Base-by-base conservation (phyloP, 1,140 invertebrate genomes). In the Heliothis subflexa region DNA sequence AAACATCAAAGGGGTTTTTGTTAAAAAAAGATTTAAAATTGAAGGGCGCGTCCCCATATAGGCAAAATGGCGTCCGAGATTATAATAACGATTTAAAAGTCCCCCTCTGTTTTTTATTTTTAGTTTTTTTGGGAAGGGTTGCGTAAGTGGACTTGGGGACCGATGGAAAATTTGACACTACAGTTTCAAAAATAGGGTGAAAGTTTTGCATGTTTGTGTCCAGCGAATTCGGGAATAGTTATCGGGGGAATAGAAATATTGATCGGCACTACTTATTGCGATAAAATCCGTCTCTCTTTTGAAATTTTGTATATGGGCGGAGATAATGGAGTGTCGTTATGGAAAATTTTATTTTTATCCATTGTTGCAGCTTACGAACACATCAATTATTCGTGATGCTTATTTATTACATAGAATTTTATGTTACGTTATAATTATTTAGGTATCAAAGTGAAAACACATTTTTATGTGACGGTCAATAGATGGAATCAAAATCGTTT, bases 61-160 rank as follows among this genome's bases (percentile, higher is more conserved):
- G 85, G 85, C 86, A 92, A 91, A 92, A 94, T 92, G 91, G 90
- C 91, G 88, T 87, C 91, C 92, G 88, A 93, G 93, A 93, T 94
- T 94, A 94, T 94, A 94, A 94, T 94, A 94, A 94, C 93, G 91
- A 93, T 94, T 93, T 93, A 91, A 93, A 83, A 88, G 86, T 86
- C 91, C 92, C 91, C 90, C 87, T 83, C 78, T 81, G 64, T 79
- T 85, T 87, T 83, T 83, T 61, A 86, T 90, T 90, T 88, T 86
- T 85, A 86, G 86, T 91, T 86, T 90, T 94, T 93, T 92, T 86
- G 81, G 87, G 85, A 89, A 91, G 91, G 93, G 91, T 93, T 91
- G 88, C 9, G 78, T 88, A 90, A 93, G 93, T 94, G 91, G 93
- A 93, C 92, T 82, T 84, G 83, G 90, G 87, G 86, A 81, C 81